A percentile compares a stretch with the other conserved stretches of the same genome.
These are phyloP conservation scores for Steinernema khuongi DNA, from an alignment of 1,140 invertebrate genomes.

Conservation along the genomic window DNA sequence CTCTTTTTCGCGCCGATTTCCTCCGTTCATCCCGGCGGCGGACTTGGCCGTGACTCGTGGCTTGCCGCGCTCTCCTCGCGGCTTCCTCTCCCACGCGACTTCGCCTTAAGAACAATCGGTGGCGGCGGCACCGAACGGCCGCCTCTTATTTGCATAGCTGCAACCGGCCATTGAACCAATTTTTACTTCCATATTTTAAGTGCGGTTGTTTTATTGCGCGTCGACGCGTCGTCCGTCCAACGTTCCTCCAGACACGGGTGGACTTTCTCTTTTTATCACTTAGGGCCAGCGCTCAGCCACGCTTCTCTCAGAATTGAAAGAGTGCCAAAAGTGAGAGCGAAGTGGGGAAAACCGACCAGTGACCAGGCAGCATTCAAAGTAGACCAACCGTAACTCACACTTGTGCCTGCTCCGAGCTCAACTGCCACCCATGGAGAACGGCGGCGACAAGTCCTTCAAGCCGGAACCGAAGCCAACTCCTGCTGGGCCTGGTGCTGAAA, in stretches of 20 bases:
- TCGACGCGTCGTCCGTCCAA: background rate
- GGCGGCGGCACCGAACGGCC: background rate
- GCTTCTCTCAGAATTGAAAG: background rate
- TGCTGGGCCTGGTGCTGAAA: background rate
- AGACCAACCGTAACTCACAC: background rate
- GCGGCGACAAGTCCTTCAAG: background rate
- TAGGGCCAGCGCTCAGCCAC: constrained; percentile 8
- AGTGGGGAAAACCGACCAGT: background rate
- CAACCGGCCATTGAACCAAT: background rate
- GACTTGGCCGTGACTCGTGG: background rate
- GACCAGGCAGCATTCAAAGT: no score
- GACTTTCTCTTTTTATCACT: constrained; percentile 7
- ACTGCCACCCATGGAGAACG: background rate
- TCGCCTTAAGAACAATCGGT: background rate
- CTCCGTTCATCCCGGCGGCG: background rate
- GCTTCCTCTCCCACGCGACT: background rate
- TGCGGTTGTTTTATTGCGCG: background rate
- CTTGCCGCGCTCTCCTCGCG: background rate
- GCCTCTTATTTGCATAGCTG: background rate
- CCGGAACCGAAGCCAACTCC: background rate
- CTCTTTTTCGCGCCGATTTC: constrained; percentile 8
- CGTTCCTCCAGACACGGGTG: background rate
- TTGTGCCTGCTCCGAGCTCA: background rate
- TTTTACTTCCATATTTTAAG: background rate
- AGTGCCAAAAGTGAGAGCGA: background rate